A percentile compares a stretch with the other conserved stretches of the same genome.
Conservation (phyloP, 2,113 vertebrate species). For the Urocynchramus pylzowi region DNA sequence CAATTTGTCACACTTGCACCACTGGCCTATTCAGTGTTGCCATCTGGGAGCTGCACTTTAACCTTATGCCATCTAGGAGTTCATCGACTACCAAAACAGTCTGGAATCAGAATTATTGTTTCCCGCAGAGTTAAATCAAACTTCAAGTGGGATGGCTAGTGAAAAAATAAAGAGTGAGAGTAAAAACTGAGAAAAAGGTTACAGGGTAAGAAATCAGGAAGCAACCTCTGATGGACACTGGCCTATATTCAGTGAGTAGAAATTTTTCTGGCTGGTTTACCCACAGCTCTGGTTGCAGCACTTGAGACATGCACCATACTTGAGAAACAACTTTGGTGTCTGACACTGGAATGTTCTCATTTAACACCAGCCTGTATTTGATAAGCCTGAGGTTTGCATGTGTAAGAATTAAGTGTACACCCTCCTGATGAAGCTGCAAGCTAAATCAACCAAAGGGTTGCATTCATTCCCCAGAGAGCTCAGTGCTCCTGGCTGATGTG, state of each 20-base stretch:
- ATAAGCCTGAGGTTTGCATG: neutral
- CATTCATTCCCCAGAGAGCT: neutral
- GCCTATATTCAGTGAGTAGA: neutral
- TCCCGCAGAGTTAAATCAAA: neutral
- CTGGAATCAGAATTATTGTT: neutral
- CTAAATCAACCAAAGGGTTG: neutral
- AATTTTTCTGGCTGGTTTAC: neutral
- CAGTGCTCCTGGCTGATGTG: fast-evolving
- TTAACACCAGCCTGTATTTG: neutral
- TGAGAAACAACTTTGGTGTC: neutral
- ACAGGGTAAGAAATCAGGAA: neutral
- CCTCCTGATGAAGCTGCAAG: neutral
- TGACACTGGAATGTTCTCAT: neutral
- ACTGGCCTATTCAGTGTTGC: neutral
- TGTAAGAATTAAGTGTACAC: neutral
- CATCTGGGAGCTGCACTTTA: neutral
- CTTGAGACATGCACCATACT: neutral
- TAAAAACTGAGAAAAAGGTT: neutral
- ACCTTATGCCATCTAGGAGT: neutral
- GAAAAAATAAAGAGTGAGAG: neutral
- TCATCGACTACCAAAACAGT: neutral
- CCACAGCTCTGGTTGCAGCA: neutral
- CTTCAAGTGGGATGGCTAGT: neutral
- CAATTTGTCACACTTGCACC: neutral
- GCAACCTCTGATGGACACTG: neutral